A percentile compares a stretch with the other conserved stretches of the same genome.
These are phyloP conservation scores for Manis crassicaudata DNA, from an alignment of 2,797 vertebrate genomes.

Conservation along the genomic window DNA sequence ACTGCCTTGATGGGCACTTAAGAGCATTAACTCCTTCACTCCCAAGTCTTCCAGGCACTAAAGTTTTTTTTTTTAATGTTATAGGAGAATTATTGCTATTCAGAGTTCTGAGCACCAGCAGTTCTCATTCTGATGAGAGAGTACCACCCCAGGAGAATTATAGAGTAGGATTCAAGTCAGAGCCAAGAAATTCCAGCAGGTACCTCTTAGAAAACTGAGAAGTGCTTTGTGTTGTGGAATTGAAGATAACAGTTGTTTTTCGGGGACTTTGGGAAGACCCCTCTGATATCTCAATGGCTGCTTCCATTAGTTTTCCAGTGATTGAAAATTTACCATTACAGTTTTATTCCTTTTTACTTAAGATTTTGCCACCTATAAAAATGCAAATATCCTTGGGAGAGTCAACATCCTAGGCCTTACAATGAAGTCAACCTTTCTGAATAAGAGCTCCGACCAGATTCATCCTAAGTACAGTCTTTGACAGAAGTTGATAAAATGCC, in stretches of 20 bases:
- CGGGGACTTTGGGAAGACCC: not conserved
- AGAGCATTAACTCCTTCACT: slow-evolving; percentile 76
- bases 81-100: not conserved
- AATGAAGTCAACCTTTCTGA: not conserved
- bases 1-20: slow-evolving; percentile 63
- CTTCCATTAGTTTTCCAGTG: not conserved
- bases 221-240: not conserved
- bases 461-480: not conserved
- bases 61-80: not conserved
- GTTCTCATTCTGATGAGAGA: not conserved
- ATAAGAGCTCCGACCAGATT: not conserved
- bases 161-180: not conserved
- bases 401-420: not conserved
- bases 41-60: not conserved
- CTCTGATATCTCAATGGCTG: not conserved
- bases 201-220: not conserved
- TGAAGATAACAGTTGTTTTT: not conserved
- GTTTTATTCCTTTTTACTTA: slow-evolving; percentile 24
- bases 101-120: not conserved
- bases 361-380: slow-evolving; percentile 41
- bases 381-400: not conserved
- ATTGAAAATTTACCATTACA: slow-evolving; percentile 14
- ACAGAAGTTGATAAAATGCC: not conserved
- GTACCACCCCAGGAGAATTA: not conserved
- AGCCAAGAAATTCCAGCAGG: not conserved